Evolutionary conservation across 2,888 invertebrate species (phyloP).

Genomic region (Orthosia gothica): DNA sequence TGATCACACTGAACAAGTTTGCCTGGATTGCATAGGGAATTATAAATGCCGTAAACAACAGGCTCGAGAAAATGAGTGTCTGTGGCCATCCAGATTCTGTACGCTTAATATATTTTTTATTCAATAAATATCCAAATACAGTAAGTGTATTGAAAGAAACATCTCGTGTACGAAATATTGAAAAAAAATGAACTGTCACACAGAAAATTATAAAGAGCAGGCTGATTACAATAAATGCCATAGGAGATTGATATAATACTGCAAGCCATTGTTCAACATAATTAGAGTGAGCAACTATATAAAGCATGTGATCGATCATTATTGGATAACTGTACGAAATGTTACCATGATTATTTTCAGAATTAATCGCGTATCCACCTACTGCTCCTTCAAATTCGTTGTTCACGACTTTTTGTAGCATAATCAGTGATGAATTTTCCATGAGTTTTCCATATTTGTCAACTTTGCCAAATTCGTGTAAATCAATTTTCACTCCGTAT

Average conservation of each 20-base stretch:
- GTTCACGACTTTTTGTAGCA: constrained; percentile 62
- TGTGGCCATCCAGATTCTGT: constrained; percentile 61
- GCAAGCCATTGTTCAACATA: constrained; percentile 59
- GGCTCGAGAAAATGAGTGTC: constrained; percentile 60
- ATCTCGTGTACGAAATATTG: constrained; percentile 67
- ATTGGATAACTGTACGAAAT: constrained; percentile 66
- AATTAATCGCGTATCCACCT: constrained; percentile 34
- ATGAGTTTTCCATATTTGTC: constrained; percentile 68
- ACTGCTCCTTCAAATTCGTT: constrained; percentile 71
- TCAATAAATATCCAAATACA: constrained; percentile 73
- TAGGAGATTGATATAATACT: constrained; percentile 36
- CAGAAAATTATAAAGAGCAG: constrained; percentile 64
- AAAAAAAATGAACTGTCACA: constrained; percentile 51
- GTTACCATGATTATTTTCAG: constrained; percentile 7
- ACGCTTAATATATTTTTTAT: constrained; percentile 59
- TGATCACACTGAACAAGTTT: constrained; percentile 67
- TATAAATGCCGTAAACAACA: constrained; percentile 71
- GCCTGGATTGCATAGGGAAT: constrained; percentile 72
- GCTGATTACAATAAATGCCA: constrained; percentile 27
- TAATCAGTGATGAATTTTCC: constrained; percentile 56
- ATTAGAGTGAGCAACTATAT: constrained; percentile 53
- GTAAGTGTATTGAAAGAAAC: constrained; percentile 63
- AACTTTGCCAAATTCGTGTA: constrained; percentile 59
- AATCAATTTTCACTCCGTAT: constrained; percentile 61
- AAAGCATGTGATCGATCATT: constrained; percentile 51